These are phyloP conservation scores for Linepithema humile DNA, from an alignment of 1,140 invertebrate genomes.

Conservation along the genomic window DNA sequence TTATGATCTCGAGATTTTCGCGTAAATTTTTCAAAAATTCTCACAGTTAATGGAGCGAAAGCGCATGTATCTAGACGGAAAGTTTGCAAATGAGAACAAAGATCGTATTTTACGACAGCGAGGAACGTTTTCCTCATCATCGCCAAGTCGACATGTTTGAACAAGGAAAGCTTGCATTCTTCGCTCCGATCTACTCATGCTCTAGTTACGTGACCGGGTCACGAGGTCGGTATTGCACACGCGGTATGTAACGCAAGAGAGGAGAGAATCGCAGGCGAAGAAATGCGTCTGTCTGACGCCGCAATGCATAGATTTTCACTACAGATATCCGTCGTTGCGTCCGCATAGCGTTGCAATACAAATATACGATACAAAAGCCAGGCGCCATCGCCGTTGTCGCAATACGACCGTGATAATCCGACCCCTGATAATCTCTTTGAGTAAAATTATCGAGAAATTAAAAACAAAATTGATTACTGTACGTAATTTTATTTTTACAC, in stretches of 20 bases:
- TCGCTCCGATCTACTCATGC: constrained; percentile 58
- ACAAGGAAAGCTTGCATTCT: background rate
- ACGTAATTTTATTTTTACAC: background rate
- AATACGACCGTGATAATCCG: background rate
- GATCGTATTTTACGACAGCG: too few species aligned
- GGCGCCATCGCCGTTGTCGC: background rate
- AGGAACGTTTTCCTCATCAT: constrained; percentile 54
- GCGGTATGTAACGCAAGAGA: background rate
- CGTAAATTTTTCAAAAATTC: constrained; percentile 4
- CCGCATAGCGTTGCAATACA: background rate
- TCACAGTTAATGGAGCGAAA: too few species aligned
- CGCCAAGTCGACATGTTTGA: constrained; percentile 33
- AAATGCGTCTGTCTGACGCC: constrained; percentile 63
- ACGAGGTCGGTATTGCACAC: constrained; percentile 52
- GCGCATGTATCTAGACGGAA: constrained; percentile 1
- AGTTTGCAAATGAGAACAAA: too few species aligned
- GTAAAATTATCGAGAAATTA: background rate
- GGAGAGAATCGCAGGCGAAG: constrained; percentile 21
- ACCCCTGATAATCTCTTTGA: background rate
- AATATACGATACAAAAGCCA: background rate
- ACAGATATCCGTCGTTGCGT: background rate
- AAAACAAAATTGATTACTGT: background rate
- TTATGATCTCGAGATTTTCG: background rate
- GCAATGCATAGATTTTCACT: constrained; percentile 33
- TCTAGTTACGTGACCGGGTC: constrained; percentile 70